A percentile compares a stretch with the other conserved stretches of the same genome.
Evolutionary conservation across 2,888 invertebrate genomes (phyloP).

Genomic region (Liposcelis brunnea): DNA sequence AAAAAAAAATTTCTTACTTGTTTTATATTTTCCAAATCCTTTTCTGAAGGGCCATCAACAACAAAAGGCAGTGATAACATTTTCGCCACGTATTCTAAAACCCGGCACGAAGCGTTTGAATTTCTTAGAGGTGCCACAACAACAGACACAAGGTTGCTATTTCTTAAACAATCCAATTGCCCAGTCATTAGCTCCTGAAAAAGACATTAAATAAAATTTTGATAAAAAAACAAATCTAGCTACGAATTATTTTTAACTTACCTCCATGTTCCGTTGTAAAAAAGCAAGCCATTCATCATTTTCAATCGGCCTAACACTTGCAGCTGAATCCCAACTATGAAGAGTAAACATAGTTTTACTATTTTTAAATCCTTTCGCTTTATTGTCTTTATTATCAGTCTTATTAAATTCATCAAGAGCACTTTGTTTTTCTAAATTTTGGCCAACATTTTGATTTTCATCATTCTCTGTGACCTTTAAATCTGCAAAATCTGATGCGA

Average conservation of each 20-base stretch:
- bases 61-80: slow-evolving; percentile 46
- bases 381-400: slow-evolving; percentile 12
- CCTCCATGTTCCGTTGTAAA: slow-evolving; percentile 55
- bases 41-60: slow-evolving; percentile 27
- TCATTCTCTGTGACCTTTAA: slow-evolving; percentile 1
- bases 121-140: slow-evolving; percentile 47
- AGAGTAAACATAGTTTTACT: slow-evolving; percentile 17
- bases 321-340: slow-evolving; percentile 13
- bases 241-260: neutral
- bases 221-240: neutral
- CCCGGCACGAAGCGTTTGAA: slow-evolving; percentile 39
- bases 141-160: slow-evolving; percentile 32
- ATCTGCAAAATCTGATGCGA: slow-evolving; percentile 9
- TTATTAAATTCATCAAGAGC: slow-evolving; percentile 5
- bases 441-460: neutral
- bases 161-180: slow-evolving; percentile 47
- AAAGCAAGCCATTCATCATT: slow-evolving; percentile 79
- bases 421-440: neutral
- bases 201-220: neutral
- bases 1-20: slow-evolving; percentile 22
- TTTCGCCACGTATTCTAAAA: slow-evolving; percentile 43
- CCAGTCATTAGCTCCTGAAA: slow-evolving; percentile 53
- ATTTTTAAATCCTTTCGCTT: slow-evolving; percentile 12
- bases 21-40: slow-evolving; percentile 31
- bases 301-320: slow-evolving; percentile 42